phyloP scores from a whole-genome alignment of 2,113 vertebrate genomes.

The Gambusia affinis region DNA sequence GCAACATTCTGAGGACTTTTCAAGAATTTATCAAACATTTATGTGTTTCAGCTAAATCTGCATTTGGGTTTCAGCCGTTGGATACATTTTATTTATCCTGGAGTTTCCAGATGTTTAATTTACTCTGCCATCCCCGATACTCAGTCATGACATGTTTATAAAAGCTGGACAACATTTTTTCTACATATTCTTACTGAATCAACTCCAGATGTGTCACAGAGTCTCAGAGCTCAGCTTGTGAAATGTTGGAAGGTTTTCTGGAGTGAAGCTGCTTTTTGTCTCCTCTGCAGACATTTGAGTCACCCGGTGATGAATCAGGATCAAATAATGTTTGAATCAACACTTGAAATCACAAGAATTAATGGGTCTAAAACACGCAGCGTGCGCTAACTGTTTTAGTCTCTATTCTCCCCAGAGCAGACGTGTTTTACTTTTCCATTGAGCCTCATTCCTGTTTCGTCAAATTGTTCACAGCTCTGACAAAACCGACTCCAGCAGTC shows the following conservation, averaged over 20 bases:
- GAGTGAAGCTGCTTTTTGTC: background rate
- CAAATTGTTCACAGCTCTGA: too few relatives aligned
- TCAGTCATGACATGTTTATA: background rate
- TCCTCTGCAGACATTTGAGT: background rate
- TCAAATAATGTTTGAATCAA: background rate
- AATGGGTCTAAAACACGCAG: too few relatives aligned
- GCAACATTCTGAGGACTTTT: too few relatives aligned
- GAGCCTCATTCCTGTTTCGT: too few relatives aligned
- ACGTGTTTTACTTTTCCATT: too few relatives aligned
- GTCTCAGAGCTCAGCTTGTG: background rate
- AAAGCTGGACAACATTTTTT: background rate
- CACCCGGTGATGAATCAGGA: background rate
- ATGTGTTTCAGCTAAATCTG: background rate
- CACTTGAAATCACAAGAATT: background rate
- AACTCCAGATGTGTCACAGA: background rate
- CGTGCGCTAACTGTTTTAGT: too few relatives aligned
- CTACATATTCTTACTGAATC: background rate
- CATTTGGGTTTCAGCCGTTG: too few relatives aligned
- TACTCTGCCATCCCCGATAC: background rate
- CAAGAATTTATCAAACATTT: too few relatives aligned
- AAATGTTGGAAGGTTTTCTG: background rate
- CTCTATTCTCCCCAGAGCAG: too few relatives aligned
- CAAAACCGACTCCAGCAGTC: too few relatives aligned
- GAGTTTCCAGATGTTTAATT: background rate
- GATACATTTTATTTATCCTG: background rate